Conservation (phyloP, 2,113 vertebrate genomes). For the Chaenocephalus aceratus region DNA sequence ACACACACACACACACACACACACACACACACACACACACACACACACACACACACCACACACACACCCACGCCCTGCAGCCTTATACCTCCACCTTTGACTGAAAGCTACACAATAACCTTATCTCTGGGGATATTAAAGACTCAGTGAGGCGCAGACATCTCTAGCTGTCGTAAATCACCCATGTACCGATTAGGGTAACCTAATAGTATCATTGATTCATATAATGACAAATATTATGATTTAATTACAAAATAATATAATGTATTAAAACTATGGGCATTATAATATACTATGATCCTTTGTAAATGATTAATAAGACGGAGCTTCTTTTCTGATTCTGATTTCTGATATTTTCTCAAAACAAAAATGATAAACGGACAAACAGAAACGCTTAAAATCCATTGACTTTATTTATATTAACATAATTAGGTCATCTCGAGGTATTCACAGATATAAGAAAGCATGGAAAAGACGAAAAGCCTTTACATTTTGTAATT, state of each 20-base stretch:
- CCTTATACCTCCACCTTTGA: constrained; percentile 14
- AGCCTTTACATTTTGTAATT: too few species aligned
- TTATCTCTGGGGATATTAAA: constrained; percentile 16
- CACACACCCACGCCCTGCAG: neutral
- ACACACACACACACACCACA: neutral
- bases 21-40: neutral
- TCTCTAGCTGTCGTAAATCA: neutral
- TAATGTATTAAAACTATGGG: too few species aligned
- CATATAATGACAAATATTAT: too few species aligned
- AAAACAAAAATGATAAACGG: neutral
- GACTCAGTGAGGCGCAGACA: constrained; percentile 11
- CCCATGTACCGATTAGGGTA: too few species aligned
- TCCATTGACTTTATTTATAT: constrained; percentile 16
- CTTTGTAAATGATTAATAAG: too few species aligned
- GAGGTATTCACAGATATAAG: too few species aligned
- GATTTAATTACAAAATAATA: too few species aligned
- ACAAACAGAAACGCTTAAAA: neutral
- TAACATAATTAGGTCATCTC: too few species aligned
- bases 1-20: too few species aligned
- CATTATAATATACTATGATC: too few species aligned
- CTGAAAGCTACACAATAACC: constrained; percentile 2
- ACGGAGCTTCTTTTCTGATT: neutral
- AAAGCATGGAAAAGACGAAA: too few species aligned
- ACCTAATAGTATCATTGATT: too few species aligned
- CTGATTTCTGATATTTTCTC: neutral